These are phyloP conservation scores for Mus spretus DNA, from an alignment of 2,797 vertebrate species.

Conservation along the genomic window DNA sequence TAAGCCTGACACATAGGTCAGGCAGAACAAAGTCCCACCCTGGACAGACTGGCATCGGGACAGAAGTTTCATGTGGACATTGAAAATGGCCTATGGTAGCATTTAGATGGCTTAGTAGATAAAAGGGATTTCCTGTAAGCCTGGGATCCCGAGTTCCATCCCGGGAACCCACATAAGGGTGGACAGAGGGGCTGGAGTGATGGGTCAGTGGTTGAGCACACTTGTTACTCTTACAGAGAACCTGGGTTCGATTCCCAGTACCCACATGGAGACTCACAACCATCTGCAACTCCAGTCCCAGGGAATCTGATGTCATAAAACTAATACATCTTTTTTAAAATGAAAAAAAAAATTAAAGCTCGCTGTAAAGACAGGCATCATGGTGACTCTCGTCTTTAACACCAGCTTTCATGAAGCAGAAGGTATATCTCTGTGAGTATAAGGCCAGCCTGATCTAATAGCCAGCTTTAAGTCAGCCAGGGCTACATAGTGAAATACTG, in stretches of 20 bases:
- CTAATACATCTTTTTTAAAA: background rate
- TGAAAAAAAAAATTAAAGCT: background rate
- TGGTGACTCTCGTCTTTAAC: background rate
- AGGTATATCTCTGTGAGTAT: background rate
- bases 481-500: background rate
- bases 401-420: background rate
- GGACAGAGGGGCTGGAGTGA: background rate
- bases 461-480: background rate
- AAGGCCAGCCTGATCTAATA: background rate
- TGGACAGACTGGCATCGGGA: background rate
- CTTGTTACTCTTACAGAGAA: background rate
- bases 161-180: background rate
- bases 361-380: background rate
- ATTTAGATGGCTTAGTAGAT: background rate
- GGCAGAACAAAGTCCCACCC: background rate
- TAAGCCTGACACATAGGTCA: background rate
- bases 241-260: background rate
- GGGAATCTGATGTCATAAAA: background rate
- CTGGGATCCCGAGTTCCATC: background rate
- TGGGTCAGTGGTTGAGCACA: background rate
- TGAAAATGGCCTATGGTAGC: background rate
- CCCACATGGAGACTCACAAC: background rate
- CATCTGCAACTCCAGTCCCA: background rate
- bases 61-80: background rate
- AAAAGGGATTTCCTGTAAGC: background rate